Conservation (phyloP, 2,797 vertebrate genomes). For the Liparis tanakae region DNA sequence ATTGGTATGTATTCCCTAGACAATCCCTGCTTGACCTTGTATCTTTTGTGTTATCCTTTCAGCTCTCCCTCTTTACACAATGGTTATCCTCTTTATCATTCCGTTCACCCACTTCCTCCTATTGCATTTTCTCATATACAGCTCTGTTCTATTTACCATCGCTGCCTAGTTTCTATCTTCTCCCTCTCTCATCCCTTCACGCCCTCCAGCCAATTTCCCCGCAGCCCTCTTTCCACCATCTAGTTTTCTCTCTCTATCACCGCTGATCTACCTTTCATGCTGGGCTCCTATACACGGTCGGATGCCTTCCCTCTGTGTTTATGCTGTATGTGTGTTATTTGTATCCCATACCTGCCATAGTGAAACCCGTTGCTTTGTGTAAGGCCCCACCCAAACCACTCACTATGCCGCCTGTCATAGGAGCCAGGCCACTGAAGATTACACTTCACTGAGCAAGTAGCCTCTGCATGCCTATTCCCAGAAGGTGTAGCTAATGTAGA, state of each 20-base stretch:
- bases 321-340: constrained; percentile 79
- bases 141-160: constrained; percentile 69
- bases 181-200: constrained; percentile 61
- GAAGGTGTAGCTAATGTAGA: constrained; percentile 70
- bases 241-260: constrained; percentile 77
- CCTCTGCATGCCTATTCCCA: constrained; percentile 67
- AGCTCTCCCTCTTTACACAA: constrained; percentile 39
- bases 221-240: constrained; percentile 72
- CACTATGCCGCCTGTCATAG: constrained; percentile 67
- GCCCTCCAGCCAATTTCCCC: constrained; percentile 75
- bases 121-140: constrained; percentile 55
- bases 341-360: constrained; percentile 74
- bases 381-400: constrained; percentile 70
- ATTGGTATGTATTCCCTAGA: constrained; percentile 26
- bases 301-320: constrained; percentile 76
- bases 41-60: constrained; percentile 48
- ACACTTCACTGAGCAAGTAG: constrained; percentile 75
- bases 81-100: constrained; percentile 58
- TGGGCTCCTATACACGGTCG: constrained; percentile 67
- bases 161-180: constrained; percentile 64
- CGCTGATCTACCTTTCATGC: constrained; percentile 76
- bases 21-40: constrained; percentile 36
- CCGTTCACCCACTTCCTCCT: constrained; percentile 52
- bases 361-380: constrained; percentile 67
- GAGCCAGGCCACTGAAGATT: constrained; percentile 69